Base-by-base conservation (phyloP, 2,888 invertebrate genomes). In the Drosophila paracracens region DNA sequence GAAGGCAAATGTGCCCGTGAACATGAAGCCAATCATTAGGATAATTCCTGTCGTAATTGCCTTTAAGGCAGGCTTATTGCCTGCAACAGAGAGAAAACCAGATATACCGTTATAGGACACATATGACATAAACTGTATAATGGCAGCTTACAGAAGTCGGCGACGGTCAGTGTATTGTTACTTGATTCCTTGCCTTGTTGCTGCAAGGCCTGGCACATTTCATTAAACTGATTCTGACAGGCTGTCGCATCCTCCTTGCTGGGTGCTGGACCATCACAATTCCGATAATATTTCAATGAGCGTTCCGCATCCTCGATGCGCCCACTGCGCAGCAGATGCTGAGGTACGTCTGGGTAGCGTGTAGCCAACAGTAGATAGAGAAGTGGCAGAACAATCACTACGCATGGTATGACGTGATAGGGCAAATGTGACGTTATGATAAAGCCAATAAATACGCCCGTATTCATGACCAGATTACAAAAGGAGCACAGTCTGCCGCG, bases 401-500 rank as follows among this genome's bases (percentile, higher is more conserved):
- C 67, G 1, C 74, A 74, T 2, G 92, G 90, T 33, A 90, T 85
- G 2, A 88, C 63, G n/a, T 79, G 70, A 36, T 91, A 92, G 4
- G 82, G 76, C 18, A 92, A 54, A 65, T 88, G 79, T 6, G 86
- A 73, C 1, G 89, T 75, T 3, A 90, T 64, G 0, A 90, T 73
- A 31, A 81, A 91, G 10, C 89, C 90, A 16, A 77, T 61, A 29
- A 91, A 46, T 4, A 87, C 82, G 6, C 91, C 91, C 31, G 54
- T 58, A 56, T 89, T 89, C 25, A 87, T 63, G 7, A 81, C 60
- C 33, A 92, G 76, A 3, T 69, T 67, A 33, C 92, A 89, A 4
- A 91, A 59, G 0, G 92, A 91, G 31, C 88, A 87, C 6, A 93
- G 71, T 1, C 91, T 82, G 21, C 92, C 92, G 3, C 92, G 92